Evolutionary conservation across 1,140 invertebrate genomes (phyloP).

Genomic region (Eciton burchellii): DNA sequence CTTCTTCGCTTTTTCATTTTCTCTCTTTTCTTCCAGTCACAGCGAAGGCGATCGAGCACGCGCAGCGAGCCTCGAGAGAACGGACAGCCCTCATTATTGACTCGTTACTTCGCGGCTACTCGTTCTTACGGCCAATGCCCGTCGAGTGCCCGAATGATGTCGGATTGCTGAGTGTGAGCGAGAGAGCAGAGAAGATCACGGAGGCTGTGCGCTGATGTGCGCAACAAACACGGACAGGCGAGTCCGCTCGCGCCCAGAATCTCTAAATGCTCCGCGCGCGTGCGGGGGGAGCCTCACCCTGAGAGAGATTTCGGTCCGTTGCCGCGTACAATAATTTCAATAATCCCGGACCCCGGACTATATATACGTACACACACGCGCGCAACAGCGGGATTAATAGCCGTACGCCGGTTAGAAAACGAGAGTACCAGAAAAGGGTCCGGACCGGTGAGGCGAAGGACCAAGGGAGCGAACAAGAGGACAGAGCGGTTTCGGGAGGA

Average conservation of each 20-base stretch:
- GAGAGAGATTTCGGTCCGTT: conserved; percentile 75
- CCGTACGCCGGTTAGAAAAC: conserved; percentile 58
- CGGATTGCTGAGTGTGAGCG: conserved; percentile 17
- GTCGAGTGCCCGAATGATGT: conserved; percentile 43
- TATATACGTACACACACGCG: conserved; percentile 6
- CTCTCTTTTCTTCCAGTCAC: neutral
- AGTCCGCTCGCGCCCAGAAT: conserved; percentile 57
- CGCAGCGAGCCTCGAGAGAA: conserved; percentile 69
- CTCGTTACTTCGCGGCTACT: conserved; percentile 82
- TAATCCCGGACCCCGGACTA: conserved; percentile 74
- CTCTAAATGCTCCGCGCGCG: conserved; percentile 69
- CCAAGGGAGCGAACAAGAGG: conserved; percentile 14
- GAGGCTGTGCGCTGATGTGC: neutral
- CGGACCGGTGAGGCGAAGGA: neutral
- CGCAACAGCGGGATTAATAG: conserved; percentile 75
- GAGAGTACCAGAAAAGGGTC: conserved; percentile 47
- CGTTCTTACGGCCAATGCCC: conserved; percentile 73
- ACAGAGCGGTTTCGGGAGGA: conserved; percentile 29
- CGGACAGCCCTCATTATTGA: conserved; percentile 78
- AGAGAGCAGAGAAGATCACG: neutral
- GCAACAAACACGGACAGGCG: conserved; percentile 50
- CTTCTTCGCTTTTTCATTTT: too few species aligned
- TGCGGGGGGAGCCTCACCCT: neutral
- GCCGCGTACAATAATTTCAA: conserved; percentile 79
- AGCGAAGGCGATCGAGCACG: conserved; percentile 48